Base-by-base conservation (phyloP, 2,797 vertebrate genomes). In the Pachyuromys duprasi region DNA sequence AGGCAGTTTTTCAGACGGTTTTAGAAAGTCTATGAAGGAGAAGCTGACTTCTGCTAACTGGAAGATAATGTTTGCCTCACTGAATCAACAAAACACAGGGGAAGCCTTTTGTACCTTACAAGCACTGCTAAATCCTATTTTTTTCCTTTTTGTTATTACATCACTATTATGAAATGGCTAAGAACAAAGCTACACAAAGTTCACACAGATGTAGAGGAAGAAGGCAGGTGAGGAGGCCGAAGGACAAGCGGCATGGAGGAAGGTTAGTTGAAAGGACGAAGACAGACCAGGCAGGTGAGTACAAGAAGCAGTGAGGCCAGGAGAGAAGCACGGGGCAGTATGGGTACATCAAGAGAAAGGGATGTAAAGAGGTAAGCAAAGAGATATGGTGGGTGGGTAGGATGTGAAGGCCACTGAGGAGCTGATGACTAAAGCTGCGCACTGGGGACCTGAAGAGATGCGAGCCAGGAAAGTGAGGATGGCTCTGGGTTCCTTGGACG, bases 21-120 rank as follows among this genome's bases (percentile, higher is more conserved):
- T 90, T 87, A 93, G 90, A 95, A 81, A 96, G 86, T 98, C 94
- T 28, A 39, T 76, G 90, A 83, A 97, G 87, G 80, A 45, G 60
- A 96, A 97, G 96, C 88, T 93, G 94, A 97, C 97, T 97, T 96
- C 86, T 92, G 13, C 96, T 94, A 92, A 90, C 67, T 42, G 65
- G 42, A 70, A 86, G 72, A 93, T 96, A 96, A 94, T 90, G 96
- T 92, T 93, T 86, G 70, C 75, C 74, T 96, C n/a, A 28, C 2
- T 57, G 81, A 97, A 90, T 92, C 90, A 86, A 74, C 65, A 70
- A 93, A 89, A 96, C 60, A 70, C 78, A 33, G 33, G 72, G 31
- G 89, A 94, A 92, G 67, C 45, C 76, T 82, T 95, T 93, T 95
- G 80, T 96, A 57, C 24, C 15, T 42, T 31, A n/a, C 8, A 86